A percentile compares a stretch with the other conserved stretches of the same genome.
Conservation (phyloP, 2,888 invertebrate species). For the Phorcus lineatus region DNA sequence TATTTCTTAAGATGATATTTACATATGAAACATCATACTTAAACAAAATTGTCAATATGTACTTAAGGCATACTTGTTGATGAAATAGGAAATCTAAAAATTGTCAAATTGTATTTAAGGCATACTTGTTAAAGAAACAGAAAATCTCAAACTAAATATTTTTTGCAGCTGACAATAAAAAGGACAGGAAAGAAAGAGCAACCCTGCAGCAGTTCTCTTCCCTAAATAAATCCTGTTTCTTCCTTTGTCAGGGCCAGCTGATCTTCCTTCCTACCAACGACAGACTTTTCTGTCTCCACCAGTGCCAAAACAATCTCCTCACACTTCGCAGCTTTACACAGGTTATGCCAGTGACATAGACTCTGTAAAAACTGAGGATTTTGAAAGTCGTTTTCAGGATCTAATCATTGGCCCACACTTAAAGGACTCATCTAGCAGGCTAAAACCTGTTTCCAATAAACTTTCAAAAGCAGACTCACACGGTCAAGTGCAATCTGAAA, state of each 20-base stretch:
- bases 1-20: too few relatives aligned
- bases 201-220: too few relatives aligned
- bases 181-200: too few relatives aligned
- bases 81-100: too few relatives aligned
- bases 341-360: constrained; percentile 55
- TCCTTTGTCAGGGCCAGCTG: background rate
- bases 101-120: too few relatives aligned
- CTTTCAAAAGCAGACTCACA: background rate
- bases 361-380: constrained; percentile 62
- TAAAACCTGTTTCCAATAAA: background rate
- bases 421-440: background rate
- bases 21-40: too few relatives aligned
- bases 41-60: too few relatives aligned
- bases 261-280: background rate
- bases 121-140: too few relatives aligned
- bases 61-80: too few relatives aligned
- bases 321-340: background rate
- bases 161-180: background rate
- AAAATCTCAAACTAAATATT: background rate
- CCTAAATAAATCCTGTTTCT: background rate
- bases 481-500: background rate
- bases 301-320: background rate
- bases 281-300: background rate
- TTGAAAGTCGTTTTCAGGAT: constrained; percentile 52
- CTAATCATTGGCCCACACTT: constrained; percentile 41